These are phyloP conservation scores for Zosterops japonicus DNA, from an alignment of 2,113 vertebrate species.

Conservation along the genomic window DNA sequence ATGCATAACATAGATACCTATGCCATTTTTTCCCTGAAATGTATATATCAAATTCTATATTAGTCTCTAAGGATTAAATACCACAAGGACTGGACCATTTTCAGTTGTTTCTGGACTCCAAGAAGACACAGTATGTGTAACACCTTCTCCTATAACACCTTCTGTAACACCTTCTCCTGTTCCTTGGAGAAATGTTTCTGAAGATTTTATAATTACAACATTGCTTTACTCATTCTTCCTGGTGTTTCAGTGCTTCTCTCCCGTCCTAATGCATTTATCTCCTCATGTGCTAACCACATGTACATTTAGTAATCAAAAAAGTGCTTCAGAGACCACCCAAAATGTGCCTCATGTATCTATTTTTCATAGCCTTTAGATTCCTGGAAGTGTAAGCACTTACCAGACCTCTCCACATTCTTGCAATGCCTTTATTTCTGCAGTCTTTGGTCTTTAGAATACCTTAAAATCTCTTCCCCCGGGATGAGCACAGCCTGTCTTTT, in stretches of 20 bases:
- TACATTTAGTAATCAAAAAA: background rate
- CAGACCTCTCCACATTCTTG: background rate
- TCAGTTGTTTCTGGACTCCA: background rate
- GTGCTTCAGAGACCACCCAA: background rate
- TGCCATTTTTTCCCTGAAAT: background rate
- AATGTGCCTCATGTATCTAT: background rate
- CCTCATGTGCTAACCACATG: background rate
- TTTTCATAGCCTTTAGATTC: background rate
- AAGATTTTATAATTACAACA: background rate
- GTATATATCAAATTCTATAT: background rate
- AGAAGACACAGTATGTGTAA: background rate
- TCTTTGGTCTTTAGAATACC: background rate
- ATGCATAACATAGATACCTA: background rate
- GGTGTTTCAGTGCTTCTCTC: background rate
- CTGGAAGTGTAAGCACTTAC: background rate
- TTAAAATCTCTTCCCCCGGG: background rate
- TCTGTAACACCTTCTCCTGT: background rate
- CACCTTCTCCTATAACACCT: background rate
- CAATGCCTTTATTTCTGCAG: background rate
- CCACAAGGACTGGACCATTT: rapidly evolving
- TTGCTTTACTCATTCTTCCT: background rate
- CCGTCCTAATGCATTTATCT: background rate
- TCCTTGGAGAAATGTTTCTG: background rate
- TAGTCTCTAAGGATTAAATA: background rate
- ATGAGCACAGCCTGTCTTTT: background rate